These are phyloP conservation scores for Tapirus indicus DNA, from an alignment of 2,797 vertebrate species.

Conservation along the genomic window DNA sequence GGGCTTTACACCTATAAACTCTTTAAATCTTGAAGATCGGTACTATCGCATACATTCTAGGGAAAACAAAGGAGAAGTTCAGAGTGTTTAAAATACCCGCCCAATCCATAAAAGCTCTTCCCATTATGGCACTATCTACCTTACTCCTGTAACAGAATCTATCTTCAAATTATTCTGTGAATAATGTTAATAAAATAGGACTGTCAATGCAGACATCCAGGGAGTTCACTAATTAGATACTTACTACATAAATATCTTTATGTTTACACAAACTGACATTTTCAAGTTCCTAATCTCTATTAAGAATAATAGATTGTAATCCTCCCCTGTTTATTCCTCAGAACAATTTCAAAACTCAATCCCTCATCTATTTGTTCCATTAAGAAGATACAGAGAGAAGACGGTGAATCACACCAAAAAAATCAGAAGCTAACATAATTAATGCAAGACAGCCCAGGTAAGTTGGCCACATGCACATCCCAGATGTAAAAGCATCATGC, in stretches of 20 bases:
- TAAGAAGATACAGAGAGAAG: neutral
- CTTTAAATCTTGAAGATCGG: too few relatives aligned
- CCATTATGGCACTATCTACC: neutral
- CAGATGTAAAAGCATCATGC: too few relatives aligned
- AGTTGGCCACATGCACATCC: neutral
- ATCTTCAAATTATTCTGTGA: neutral
- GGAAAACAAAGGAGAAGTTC: neutral
- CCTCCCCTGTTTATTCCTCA: slow-evolving; percentile 3
- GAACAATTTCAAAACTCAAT: slow-evolving; percentile 49
- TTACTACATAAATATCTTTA: slow-evolving; percentile 24
- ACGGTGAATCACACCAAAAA: neutral
- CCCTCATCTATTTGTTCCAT: neutral
- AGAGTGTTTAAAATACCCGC: neutral
- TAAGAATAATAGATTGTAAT: slow-evolving; percentile 32
- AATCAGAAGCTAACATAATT: neutral
- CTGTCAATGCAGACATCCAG: neutral
- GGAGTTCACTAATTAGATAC: slow-evolving; percentile 57
- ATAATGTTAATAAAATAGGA: neutral
- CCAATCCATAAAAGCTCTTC: too few relatives aligned
- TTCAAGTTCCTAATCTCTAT: slow-evolving; percentile 50
- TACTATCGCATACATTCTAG: fast-evolving
- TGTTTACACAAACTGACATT: slow-evolving; percentile 42
- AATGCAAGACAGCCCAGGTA: neutral
- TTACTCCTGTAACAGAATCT: neutral
- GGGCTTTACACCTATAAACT: neutral